These are phyloP conservation scores for Ectemnius cavifrons DNA, from an alignment of 2,888 invertebrate species.

Conservation along the genomic window DNA sequence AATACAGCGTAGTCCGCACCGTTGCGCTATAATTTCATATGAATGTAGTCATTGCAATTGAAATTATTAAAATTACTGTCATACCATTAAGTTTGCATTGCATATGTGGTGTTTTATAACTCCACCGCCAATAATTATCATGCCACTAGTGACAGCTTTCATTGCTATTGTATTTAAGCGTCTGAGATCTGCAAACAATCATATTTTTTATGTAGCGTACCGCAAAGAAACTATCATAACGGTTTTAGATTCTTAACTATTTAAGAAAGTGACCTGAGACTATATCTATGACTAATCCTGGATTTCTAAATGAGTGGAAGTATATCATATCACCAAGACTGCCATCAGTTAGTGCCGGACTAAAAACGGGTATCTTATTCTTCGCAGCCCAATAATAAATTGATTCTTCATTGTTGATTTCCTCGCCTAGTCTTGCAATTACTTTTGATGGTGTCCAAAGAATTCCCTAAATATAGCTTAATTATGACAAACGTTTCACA, in stretches of 20 bases:
- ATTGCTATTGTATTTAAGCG: slow-evolving; percentile 96
- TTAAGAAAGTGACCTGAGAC: slow-evolving; percentile 82
- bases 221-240: too few relatives aligned
- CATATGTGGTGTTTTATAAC: slow-evolving; percentile 99
- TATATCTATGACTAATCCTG: slow-evolving; percentile 96
- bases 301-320: slow-evolving; percentile 96
- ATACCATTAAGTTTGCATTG: slow-evolving; percentile 98
- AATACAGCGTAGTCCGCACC: slow-evolving; percentile 98
- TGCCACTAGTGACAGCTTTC: slow-evolving; percentile 94
- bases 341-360: slow-evolving; percentile 98
- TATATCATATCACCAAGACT: slow-evolving; percentile 99
- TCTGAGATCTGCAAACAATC: slow-evolving; percentile 84
- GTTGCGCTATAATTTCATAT: slow-evolving; percentile 84
- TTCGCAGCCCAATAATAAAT: slow-evolving; percentile 98
- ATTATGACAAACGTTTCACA: too few relatives aligned
- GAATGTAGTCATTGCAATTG: slow-evolving; percentile 16
- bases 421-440: slow-evolving; percentile 90
- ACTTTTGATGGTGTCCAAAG: slow-evolving; percentile 96
- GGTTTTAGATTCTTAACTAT: too few relatives aligned
- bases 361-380: slow-evolving; percentile 98
- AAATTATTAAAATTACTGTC: not conserved
- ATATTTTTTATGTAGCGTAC: not conserved
- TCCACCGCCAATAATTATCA: slow-evolving; percentile 97
- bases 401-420: slow-evolving; percentile 93
- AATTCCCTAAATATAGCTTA: slow-evolving; percentile 76